Base-by-base conservation (phyloP, 2,113 vertebrate genomes). In the Paratilapia polleni region DNA sequence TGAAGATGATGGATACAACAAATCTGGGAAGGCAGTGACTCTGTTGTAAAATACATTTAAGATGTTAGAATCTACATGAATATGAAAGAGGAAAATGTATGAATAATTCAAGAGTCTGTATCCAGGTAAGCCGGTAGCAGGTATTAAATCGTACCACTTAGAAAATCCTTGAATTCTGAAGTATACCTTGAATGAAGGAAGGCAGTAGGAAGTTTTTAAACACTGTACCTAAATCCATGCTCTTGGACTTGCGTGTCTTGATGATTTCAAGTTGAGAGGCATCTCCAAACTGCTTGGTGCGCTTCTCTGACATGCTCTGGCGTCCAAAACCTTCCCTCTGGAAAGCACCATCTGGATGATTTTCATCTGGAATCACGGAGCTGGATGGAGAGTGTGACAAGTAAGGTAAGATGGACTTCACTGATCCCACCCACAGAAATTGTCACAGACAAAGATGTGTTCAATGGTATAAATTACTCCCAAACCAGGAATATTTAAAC, bases 291-390 rank as follows among this genome's bases (percentile, higher is more conserved):
- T 99, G 98, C 94, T 99, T 99, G 96, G 97, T 98, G 92, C 98
- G 97, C 94, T 99, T 99, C 96, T 99, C 98, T 43, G 98, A 99
- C 98, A 99, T 98, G 96, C 98, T 99, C 96, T 99, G 98, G 34
- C 98, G 97, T 92, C 97, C 98, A 87, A 99, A 99, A 91, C 98
- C 98, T 94, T 99, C 98, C 90, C 98, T 95, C 91, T 97, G 98
- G 96, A 99, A 99, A 77, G 95, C 78, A 38, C 91, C 94, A 43
- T 96, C 97, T 5, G 96, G 95, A 85, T 98, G 93, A 80, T 94
- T 95, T 89, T 99, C 98, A 14, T 92, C 89, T 78, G 97, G 97
- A 95, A 94, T 96, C 91, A 97, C 92, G 59, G 97, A 94, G 91
- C 98, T 99, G 94, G 9, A 56, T 0, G 22, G n/a, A 68, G 13